Percentiles rank a stretch among this genome's conserved stretches.
phyloP scores from a whole-genome alignment of 2,888 invertebrate species.

The Tipula lateralis region DNA sequence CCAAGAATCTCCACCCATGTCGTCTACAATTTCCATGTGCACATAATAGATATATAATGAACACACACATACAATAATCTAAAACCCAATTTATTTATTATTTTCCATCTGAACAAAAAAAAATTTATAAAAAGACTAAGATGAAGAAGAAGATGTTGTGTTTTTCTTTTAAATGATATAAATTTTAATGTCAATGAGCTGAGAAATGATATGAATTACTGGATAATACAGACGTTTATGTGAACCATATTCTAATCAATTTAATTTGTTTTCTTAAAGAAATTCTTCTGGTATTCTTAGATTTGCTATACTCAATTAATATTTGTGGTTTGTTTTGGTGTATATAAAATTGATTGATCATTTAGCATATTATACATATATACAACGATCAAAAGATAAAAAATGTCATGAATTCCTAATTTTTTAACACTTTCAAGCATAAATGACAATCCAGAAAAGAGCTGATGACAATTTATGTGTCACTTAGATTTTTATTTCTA shows the following conservation, averaged over 20 bases:
- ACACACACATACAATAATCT: neutral
- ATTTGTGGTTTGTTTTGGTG: neutral
- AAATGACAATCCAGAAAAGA: neutral
- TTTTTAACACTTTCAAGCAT: neutral
- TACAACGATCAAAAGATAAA: neutral
- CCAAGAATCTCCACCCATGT: constrained; percentile 11
- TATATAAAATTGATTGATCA: neutral
- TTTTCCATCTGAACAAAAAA: neutral
- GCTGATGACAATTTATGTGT: neutral
- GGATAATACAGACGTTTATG: neutral
- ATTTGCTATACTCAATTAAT: neutral
- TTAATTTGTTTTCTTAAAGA: neutral
- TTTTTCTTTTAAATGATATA: neutral
- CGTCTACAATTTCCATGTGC: neutral
- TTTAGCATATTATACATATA: neutral
- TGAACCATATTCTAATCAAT: constrained; percentile 25
- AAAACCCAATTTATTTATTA: neutral
- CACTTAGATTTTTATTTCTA: neutral
- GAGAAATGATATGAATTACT: constrained; percentile 1
- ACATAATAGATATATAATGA: neutral
- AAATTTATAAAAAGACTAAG: neutral
- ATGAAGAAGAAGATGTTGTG: neutral
- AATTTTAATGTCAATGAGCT: constrained; percentile 24
- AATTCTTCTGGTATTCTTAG: neutral
- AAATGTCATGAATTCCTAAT: neutral